A percentile compares a stretch with the other conserved stretches of the same genome.
These are phyloP conservation scores for Helostoma temminkii DNA, from an alignment of 2,797 vertebrate species.

Conservation along the genomic window DNA sequence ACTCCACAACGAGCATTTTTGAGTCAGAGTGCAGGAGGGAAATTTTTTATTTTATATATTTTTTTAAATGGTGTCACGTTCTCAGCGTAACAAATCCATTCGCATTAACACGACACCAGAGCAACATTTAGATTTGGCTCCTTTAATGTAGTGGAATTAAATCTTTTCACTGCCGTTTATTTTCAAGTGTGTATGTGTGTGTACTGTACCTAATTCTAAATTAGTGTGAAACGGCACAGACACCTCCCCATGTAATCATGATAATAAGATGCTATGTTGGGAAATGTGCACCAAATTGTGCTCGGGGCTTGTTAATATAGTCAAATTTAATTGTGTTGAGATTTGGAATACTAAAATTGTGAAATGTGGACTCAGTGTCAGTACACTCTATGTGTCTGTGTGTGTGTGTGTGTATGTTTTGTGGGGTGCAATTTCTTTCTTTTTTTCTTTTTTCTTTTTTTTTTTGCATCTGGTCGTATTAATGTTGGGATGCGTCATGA, in stretches of 20 bases:
- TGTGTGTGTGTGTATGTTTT: not conserved
- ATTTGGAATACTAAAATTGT: constrained; percentile 42
- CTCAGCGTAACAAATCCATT: constrained; percentile 66
- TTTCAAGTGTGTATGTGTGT: constrained; percentile 56
- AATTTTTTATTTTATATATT: constrained; percentile 1
- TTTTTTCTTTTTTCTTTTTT: constrained; percentile 14
- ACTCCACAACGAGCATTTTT: constrained; percentile 65
- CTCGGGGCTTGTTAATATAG: constrained; percentile 49
- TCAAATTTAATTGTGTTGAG: constrained; percentile 28
- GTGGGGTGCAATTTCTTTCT: not conserved
- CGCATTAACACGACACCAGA: constrained; percentile 55
- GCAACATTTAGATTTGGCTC: constrained; percentile 57
- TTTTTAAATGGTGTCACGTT: constrained; percentile 41
- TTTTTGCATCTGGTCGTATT: constrained; percentile 38
- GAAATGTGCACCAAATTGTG: constrained; percentile 54
- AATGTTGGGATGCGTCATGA: constrained; percentile 28
- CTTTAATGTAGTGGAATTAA: constrained; percentile 52
- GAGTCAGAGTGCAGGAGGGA: constrained; percentile 75
- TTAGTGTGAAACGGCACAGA: constrained; percentile 55
- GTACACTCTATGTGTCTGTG: constrained; percentile 11
- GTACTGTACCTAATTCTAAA: constrained; percentile 57
- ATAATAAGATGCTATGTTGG: constrained; percentile 62
- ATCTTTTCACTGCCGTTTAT: constrained; percentile 47
- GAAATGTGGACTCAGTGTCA: constrained; percentile 28
- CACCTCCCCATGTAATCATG: constrained; percentile 60